These are phyloP conservation scores for Drosophila flavopinicola DNA, from an alignment of 2,888 invertebrate genomes.

Conservation along the genomic window DNA sequence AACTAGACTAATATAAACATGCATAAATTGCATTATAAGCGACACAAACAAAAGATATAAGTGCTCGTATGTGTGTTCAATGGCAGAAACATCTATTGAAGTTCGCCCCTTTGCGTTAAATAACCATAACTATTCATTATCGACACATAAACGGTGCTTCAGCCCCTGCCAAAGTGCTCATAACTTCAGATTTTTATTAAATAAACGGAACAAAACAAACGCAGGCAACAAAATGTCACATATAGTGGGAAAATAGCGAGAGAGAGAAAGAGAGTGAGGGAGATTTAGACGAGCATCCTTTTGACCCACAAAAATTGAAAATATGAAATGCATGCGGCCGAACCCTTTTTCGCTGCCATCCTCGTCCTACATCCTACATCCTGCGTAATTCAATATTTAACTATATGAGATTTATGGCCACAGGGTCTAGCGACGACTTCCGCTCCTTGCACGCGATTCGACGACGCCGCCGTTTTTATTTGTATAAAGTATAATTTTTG, in stretches of 20 bases:
- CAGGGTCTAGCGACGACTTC: constrained; percentile 67
- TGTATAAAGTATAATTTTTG: constrained; percentile 82
- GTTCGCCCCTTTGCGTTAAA: constrained; percentile 59
- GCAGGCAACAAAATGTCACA: constrained; percentile 59
- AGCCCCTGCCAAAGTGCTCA: constrained; percentile 58
- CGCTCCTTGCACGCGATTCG: constrained; percentile 33
- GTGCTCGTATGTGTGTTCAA: constrained; percentile 30
- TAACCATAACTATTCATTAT: constrained; percentile 80
- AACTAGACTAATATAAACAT: constrained; percentile 62
- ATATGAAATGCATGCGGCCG: constrained; percentile 38
- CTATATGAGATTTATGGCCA: constrained; percentile 81
- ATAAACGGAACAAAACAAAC: constrained; percentile 64
- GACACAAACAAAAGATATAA: constrained; percentile 69
- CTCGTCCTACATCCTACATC: constrained; percentile 35
- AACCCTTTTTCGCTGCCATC: constrained; percentile 53
- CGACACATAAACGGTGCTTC: constrained; percentile 66
- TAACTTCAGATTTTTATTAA: constrained; percentile 81
- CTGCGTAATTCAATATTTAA: constrained; percentile 82
- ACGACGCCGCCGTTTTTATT: constrained; percentile 61
- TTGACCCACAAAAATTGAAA: constrained; percentile 74
- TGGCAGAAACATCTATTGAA: constrained; percentile 23
- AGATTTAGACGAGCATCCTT: constrained; percentile 65
- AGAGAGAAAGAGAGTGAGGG: constrained; percentile 5
- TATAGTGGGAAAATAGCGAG: constrained; percentile 7
- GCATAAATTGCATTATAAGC: constrained; percentile 77